Evolutionary conservation across 2,113 vertebrate species (phyloP), one percentile per base, ranked within the genome.

Genomic region (Elephantulus edwardii): DNA sequence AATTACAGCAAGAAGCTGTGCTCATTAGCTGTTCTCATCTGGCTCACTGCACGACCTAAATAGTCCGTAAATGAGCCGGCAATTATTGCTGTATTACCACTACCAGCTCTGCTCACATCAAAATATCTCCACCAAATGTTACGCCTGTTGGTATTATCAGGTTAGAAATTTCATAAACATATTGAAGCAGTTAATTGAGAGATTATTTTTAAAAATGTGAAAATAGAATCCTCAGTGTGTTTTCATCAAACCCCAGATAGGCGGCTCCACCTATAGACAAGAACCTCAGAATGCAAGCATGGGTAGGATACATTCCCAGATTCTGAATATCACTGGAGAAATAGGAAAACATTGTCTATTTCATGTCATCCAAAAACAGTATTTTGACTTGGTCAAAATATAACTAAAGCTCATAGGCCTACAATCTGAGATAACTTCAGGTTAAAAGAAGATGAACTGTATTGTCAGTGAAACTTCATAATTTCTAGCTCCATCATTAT

Each of bases 11-110:
- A 98, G 98, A 98, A 98, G 98, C 98, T 98, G 98, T 98, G 98
- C 98, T 99, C 98, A 98, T 99, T 99, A 99, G 97, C 97, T 98
- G 97, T 98, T 98, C 98, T 98, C 98, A 98, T 98, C 98, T 98
- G 98, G 98, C 98, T 98, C 97, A 98, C 98, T 98, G 98, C 98
- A 98, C 97, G 98, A 98, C 98, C 98, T 98, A 99, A 98, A 98
- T 98, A 98, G 98, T 98, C 98, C 98, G 97, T 98, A 98, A 99
- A 98, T 98, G 98, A 98, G 98, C 98, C 97, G 97, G 98, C 98
- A 98, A 99, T 99, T 99, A 98, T 98, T 98, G 97, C 97, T 98
- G 97, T 98, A 97, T 98, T 98, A 98, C 98, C 97, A 97, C 97
- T 97, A 98, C 98, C 97, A 97, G 96, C 94, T 97, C 96, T 87